Percentiles rank a stretch among this genome's conserved stretches.
Conservation (phyloP, 1,140 invertebrate species). For the Maconellicoccus hirsutus region DNA sequence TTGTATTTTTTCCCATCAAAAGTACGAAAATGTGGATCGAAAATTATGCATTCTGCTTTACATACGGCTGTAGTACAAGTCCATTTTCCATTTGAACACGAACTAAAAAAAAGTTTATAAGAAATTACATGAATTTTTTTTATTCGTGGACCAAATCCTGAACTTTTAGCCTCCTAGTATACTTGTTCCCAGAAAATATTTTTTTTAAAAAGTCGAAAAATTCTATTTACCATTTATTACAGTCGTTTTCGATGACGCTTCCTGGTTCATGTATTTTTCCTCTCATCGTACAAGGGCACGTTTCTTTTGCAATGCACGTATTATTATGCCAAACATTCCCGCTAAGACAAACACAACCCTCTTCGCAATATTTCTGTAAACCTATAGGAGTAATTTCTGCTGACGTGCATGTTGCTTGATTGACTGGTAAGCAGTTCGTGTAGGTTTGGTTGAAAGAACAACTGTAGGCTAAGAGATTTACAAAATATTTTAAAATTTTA, state of each 20-base stretch:
- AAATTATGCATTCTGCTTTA: slow-evolving; percentile 61
- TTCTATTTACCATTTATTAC: slow-evolving; percentile 67
- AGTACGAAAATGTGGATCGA: slow-evolving; percentile 81
- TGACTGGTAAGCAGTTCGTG: slow-evolving; percentile 49
- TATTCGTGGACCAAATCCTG: neutral
- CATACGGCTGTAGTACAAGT: slow-evolving; percentile 60
- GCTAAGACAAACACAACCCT: slow-evolving; percentile 75
- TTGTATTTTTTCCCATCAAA: slow-evolving; percentile 75
- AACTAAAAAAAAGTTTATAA: slow-evolving; percentile 41
- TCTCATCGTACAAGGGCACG: slow-evolving; percentile 68
- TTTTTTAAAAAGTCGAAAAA: no score
- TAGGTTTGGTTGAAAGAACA: slow-evolving; percentile 57
- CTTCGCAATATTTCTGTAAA: slow-evolving; percentile 47
- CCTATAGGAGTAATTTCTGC: slow-evolving; percentile 29
- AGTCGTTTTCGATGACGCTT: slow-evolving; percentile 57
- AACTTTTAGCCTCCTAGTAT: neutral
- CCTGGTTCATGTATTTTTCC: slow-evolving; percentile 65
- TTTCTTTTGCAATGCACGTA: slow-evolving; percentile 52
- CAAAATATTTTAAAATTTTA: neutral
- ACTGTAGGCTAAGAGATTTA: slow-evolving; percentile 46
- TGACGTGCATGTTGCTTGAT: slow-evolving; percentile 42
- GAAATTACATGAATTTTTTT: neutral
- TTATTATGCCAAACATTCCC: slow-evolving; percentile 57
- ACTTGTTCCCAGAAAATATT: neutral
- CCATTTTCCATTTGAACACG: slow-evolving; percentile 61